phyloP scores from a whole-genome alignment of 1,140 invertebrate species.

The Pseudachorutes palmiensis region DNA sequence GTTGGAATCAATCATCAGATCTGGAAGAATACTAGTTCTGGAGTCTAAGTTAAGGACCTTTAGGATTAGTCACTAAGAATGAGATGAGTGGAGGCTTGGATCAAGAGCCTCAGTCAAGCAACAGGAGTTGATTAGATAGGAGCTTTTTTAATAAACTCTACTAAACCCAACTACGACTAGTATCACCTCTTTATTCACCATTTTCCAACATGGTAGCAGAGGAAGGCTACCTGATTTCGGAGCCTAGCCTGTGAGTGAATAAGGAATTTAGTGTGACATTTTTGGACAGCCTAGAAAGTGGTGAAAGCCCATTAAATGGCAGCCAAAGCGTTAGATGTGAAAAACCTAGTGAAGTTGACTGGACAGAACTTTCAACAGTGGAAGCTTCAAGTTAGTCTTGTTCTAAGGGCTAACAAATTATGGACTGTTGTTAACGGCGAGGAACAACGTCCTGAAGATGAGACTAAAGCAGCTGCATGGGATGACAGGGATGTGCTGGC shows the following conservation, averaged over 20 bases:
- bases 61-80: no score
- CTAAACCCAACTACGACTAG: no score
- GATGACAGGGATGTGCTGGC: constrained; percentile 13
- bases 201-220: background rate
- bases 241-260: no score
- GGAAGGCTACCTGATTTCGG: background rate
- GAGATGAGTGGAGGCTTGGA: no score
- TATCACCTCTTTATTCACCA: no score
- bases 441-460: background rate
- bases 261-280: no score
- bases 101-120: no score
- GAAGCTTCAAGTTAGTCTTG: constrained; percentile 10
- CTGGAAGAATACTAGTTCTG: no score
- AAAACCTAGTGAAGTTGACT: constrained; percentile 1
- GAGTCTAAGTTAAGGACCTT: no score
- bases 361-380: constrained; percentile 6
- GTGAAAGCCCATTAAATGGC: background rate
- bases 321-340: background rate
- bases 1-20: no score
- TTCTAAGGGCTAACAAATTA: constrained; percentile 2
- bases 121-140: no score
- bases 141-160: no score
- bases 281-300: background rate
- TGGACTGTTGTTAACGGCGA: constrained; percentile 3
- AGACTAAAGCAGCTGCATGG: background rate